Base-by-base conservation (phyloP, 1,140 invertebrate genomes). In the Leguminivora glycinivorella region DNA sequence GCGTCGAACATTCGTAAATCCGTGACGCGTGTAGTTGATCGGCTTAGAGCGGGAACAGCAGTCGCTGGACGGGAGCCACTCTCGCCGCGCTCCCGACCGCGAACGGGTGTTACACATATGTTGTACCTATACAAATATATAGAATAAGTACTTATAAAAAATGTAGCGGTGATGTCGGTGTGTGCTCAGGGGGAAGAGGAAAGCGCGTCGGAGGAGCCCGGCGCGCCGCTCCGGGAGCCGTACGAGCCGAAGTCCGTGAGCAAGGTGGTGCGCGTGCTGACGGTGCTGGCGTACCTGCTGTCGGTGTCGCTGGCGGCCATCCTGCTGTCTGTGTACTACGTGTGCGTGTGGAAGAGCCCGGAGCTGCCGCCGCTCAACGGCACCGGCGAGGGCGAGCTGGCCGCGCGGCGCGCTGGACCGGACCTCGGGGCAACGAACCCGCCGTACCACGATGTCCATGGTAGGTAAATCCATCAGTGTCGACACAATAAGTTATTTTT, bases 231-330 rank as follows among this genome's bases (percentile, higher is more conserved):
- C 68, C 95, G 95, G 79, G 95, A 95, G 67, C 87, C 95, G 34
- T 95, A 95, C 82, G 94, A 95, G 71, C 93, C 95, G 2, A 96
- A 96, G 83, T 94, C 95, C 67, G 94, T 95, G 72, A 95, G 96
- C 85, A 98, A 97, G 89, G 87, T 96, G 72, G 93, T 99, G 24
- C 94, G 98, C 6, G 95, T 99, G 47, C 92, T 99, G 71, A 99
- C 98, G 0, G 98, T 99, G 6, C 93, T 98, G 69, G 98, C 97
- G 3, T 99, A 99, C 90, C 95, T 99, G 40, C 94, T 99, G 72
- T 98, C 97, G 14, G 98, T 99, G 63, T 99, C 98, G 9, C 92
- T 98, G 79, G 98, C 97, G 0, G 98, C 98, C 1, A 98, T 99
- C 68, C 95, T 99, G 78, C 93, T 97, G 10, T 96, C 96, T 12